A percentile compares a stretch with the other conserved stretches of the same genome.
These are phyloP conservation scores for Sigmodon hispidus DNA, from an alignment of 2,113 vertebrate genomes.

Conservation along the genomic window DNA sequence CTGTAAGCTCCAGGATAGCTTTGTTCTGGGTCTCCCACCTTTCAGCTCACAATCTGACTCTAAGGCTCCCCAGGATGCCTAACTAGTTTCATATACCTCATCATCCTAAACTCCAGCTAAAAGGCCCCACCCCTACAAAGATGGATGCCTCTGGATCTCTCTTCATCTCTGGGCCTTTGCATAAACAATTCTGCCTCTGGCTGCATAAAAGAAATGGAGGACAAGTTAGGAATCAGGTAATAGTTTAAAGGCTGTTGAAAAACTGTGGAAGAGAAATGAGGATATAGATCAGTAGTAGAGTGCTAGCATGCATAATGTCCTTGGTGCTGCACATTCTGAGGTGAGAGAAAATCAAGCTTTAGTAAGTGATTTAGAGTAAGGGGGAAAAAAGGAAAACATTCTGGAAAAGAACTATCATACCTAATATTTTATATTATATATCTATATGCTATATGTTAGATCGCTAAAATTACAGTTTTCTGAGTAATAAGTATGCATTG, in stretches of 20 bases:
- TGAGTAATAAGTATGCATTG: background rate
- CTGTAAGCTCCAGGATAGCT: background rate
- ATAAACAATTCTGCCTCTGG: background rate
- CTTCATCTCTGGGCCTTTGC: background rate
- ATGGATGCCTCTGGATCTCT: background rate
- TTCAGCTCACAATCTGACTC: background rate
- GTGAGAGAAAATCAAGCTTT: background rate
- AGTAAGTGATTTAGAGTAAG: background rate
- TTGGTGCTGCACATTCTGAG: background rate
- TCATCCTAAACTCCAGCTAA: background rate
- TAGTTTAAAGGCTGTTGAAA: background rate
- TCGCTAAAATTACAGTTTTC: background rate
- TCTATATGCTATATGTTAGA: background rate
- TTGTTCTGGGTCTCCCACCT: background rate
- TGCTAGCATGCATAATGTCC: background rate
- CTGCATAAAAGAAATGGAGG: background rate
- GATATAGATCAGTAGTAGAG: background rate
- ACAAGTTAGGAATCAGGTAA: background rate
- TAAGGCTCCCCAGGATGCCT: background rate
- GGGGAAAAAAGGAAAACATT: background rate
- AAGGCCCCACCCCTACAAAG: background rate
- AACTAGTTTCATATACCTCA: background rate
- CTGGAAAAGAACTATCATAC: background rate
- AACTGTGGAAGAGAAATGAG: too few species aligned
- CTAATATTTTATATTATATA: background rate